These are phyloP conservation scores for Onthophagus taurus DNA, from an alignment of 1,140 invertebrate species.

Conservation along the genomic window DNA sequence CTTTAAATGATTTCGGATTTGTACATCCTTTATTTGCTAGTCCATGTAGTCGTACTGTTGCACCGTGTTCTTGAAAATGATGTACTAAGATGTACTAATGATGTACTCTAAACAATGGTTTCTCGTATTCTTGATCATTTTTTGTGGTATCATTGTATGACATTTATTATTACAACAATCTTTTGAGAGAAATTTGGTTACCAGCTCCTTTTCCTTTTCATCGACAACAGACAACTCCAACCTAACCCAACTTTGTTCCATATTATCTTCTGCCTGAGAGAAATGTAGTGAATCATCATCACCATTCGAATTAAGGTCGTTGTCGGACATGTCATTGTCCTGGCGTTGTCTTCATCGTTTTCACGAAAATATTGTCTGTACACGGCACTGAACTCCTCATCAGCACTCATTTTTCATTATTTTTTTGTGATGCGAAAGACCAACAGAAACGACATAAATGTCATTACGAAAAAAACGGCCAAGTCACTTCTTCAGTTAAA, in stretches of 20 bases:
- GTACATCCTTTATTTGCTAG: not conserved
- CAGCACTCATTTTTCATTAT: too few relatives aligned
- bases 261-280: not conserved
- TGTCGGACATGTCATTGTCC: not conserved
- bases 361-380: slow-evolving; percentile 1
- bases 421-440: too few relatives aligned
- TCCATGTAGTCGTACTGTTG: not conserved
- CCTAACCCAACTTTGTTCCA: not conserved
- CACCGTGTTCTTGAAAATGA: not conserved
- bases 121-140: not conserved
- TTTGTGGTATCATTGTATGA: not conserved
- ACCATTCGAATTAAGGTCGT: not conserved
- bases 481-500: too few relatives aligned
- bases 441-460: too few relatives aligned
- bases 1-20: not conserved
- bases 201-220: not conserved
- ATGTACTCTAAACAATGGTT: not conserved
- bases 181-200: not conserved
- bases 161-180: not conserved
- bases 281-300: not conserved
- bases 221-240: not conserved
- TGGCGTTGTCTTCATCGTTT: too few relatives aligned
- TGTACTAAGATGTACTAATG: not conserved
- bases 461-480: too few relatives aligned
- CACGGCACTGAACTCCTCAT: too few relatives aligned